These are phyloP conservation scores for Botrylloides violaceus DNA, from an alignment of 23 tunicate genomes.

Conservation along the genomic window DNA sequence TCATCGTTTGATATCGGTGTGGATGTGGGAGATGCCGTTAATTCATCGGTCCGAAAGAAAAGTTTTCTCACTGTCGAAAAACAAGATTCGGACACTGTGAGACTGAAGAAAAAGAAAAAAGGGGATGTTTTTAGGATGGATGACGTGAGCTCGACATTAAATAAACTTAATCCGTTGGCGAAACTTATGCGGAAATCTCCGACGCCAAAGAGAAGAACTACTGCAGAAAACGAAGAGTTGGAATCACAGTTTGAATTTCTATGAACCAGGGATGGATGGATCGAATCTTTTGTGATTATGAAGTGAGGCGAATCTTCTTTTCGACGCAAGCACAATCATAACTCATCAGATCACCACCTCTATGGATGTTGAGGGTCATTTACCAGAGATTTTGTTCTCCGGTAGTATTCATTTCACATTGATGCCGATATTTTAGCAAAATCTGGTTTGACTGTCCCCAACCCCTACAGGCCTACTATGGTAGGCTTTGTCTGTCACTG, in stretches of 20 bases:
- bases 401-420: too few relatives aligned
- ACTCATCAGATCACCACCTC: too few relatives aligned
- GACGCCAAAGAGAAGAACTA: not conserved
- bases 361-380: too few relatives aligned
- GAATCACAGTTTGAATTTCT: conserved; percentile 17
- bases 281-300: too few relatives aligned
- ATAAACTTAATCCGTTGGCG: not conserved
- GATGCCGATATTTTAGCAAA: too few relatives aligned
- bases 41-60: not conserved
- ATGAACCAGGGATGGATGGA: too few relatives aligned
- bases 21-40: not conserved
- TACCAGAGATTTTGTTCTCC: too few relatives aligned
- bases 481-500: too few relatives aligned
- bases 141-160: conserved; percentile 2
- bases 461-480: too few relatives aligned
- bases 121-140: not conserved
- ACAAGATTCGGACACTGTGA: not conserved
- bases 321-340: too few relatives aligned
- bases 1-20: not conserved
- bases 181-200: conserved; percentile 18
- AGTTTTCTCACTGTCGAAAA: not conserved
- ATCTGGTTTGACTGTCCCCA: too few relatives aligned
- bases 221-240: not conserved
- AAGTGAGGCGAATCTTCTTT: too few relatives aligned
- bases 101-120: not conserved